Evolutionary conservation across 2,888 invertebrate genomes (phyloP).

Genomic region (Nesidiocoris tenuis): DNA sequence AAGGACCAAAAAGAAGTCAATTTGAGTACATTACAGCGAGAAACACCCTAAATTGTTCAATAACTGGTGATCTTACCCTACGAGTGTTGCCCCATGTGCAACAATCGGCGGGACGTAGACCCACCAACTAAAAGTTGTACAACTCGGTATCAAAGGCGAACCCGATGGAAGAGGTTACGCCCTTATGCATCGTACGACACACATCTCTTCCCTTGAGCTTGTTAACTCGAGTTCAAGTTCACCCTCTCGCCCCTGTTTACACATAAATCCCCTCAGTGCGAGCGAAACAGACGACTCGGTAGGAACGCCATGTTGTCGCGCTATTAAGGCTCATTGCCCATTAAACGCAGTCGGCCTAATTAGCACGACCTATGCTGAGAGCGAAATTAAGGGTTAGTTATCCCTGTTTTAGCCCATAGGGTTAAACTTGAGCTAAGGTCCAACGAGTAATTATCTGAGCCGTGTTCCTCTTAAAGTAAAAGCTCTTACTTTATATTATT

Average conservation of each 20-base stretch:
- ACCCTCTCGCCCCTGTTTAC: not conserved
- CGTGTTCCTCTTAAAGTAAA: too few relatives aligned
- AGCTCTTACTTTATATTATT: too few relatives aligned
- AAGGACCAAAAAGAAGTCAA: too few relatives aligned
- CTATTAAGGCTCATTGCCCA: slow-evolving; percentile 21
- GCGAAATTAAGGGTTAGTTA: too few relatives aligned
- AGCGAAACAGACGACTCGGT: not conserved
- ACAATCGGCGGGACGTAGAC: not conserved
- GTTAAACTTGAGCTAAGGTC: too few relatives aligned
- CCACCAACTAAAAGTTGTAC: not conserved
- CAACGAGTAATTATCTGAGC: too few relatives aligned
- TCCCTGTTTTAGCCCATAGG: too few relatives aligned
- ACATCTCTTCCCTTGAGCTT: not conserved
- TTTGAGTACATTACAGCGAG: too few relatives aligned
- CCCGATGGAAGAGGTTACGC: not conserved
- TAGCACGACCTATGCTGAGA: slow-evolving; percentile 1
- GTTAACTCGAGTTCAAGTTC: not conserved
- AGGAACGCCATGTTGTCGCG: not conserved
- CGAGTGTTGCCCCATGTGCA: too few relatives aligned
- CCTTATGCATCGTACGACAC: not conserved
- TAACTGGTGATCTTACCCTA: too few relatives aligned
- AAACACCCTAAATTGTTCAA: too few relatives aligned
- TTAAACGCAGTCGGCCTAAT: slow-evolving; percentile 1
- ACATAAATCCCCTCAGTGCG: not conserved
- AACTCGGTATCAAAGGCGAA: not conserved